Conservation (phyloP, 2,888 invertebrate genomes). For the Leucophenga montana region DNA sequence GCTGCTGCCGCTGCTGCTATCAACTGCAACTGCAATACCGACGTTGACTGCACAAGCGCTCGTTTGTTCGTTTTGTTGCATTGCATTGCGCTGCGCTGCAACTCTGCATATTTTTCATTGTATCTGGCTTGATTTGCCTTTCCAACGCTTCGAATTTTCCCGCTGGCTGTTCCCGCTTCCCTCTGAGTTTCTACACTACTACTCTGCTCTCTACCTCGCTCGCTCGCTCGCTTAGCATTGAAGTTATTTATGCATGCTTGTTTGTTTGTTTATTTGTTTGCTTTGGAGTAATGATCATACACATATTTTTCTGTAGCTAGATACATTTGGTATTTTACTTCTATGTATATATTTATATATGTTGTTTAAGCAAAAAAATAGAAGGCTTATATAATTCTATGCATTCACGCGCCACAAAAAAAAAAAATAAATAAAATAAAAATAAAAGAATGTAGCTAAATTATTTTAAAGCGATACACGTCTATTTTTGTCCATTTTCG, state of each 20-base stretch:
- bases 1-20: too few relatives aligned
- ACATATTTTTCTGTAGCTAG: slow-evolving; percentile 45
- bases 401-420: slow-evolving; percentile 19
- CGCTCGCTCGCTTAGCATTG: slow-evolving; percentile 26
- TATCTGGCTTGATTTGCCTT: slow-evolving; percentile 53
- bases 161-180: slow-evolving; percentile 44
- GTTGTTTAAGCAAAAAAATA: slow-evolving; percentile 27
- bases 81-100: slow-evolving; percentile 2
- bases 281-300: slow-evolving; percentile 66
- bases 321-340: slow-evolving; percentile 22
- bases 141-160: slow-evolving; percentile 54
- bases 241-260: slow-evolving; percentile 66
- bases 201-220: neutral
- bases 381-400: slow-evolving; percentile 39
- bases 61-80: neutral
- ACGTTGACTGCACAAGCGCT: slow-evolving; percentile 8
- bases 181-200: too few relatives aligned
- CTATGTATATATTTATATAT: slow-evolving; percentile 25
- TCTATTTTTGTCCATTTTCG: neutral
- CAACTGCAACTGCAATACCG: neutral
- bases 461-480: slow-evolving; percentile 12
- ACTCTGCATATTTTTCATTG: slow-evolving; percentile 25
- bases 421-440: slow-evolving; percentile 26
- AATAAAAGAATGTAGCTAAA: slow-evolving; percentile 27
- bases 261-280: slow-evolving; percentile 62